Evolutionary conservation across 2,888 invertebrate genomes (phyloP), one percentile per base, ranked within the genome.

Genomic region (Meta bourneti): DNA sequence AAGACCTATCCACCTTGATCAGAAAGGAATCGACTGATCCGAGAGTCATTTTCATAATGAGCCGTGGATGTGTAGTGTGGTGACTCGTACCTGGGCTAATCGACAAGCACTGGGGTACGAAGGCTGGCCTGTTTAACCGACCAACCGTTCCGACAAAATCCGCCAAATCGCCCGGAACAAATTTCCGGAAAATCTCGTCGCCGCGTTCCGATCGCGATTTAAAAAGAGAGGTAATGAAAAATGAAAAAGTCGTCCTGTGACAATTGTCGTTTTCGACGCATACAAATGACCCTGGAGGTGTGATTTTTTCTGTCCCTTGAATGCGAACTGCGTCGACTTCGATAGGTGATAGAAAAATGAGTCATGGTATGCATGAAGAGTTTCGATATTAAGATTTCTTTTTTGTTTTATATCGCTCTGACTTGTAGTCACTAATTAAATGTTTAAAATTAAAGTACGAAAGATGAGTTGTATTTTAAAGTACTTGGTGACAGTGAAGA

Each of bases 111-210:
- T 83, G 72, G 82, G 75, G 74, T 74, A 84, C 84, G 84, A 84
- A 84, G 84, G 75, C 90, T 87, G 91, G 71, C 91, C 87, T 87
- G 81, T 72, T 83, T 91, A 91, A 69, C 71, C 83, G 81, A 34
- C 72, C 78, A 91, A 87, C 71, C 91, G 83, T 87, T 61, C 72
- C 49, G 70, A 80, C 54, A 82, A 91, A 91, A 91, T 91, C 90
- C 91, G 19, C 69, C 82, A 91, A 91, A 90, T 90, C 90, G 90
- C 85, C 90, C 91, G 86, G 91, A 91, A 91, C 91, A 83, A 87
- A 82, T 69, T 82, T 91, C 82, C 91, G 72, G 82, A 82, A 82
- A 87, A 82, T 61, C 69, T 81, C 49, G 78, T 84, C 83, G 20
- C 77, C 54, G 48, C 16, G 49, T 77, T 88, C 70, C 72, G 72